Evolutionary conservation across 1,140 invertebrate species (phyloP), one percentile per base, ranked within the genome.

Genomic region (Aethina tumida): DNA sequence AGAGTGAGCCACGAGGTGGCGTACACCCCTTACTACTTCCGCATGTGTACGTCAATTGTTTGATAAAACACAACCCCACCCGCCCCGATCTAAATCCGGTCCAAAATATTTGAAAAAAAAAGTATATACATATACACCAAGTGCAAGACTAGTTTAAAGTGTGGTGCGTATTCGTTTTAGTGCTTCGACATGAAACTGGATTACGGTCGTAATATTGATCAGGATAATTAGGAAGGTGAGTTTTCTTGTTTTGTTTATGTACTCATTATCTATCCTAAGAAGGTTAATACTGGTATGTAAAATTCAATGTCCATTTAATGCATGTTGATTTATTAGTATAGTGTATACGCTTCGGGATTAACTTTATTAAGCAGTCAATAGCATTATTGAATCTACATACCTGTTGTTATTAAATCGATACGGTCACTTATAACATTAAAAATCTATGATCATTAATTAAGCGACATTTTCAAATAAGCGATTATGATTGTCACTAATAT

Each of bases 1-100:
- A n/a, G 8, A 36, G 22, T 39, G 7, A 8, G 16, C 39, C 39
- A 34, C 39, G 4, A 46, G 43, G 36, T 39, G 43, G 39, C 43
- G 34, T 29, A 22, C 8, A 32, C 1, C 9, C 8, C 25, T 12
- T 22, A 18, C 35, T 26, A 20, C 27, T 46, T 46, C 43, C 43
- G 34, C 39, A 31, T 41, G 39, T 20, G 19, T 13, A 14, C 33
- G 39, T 38, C 37, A 46, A 46, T 40, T 39, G 17, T 45, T 32
- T 28, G 18, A 41, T 13, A 34, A 47, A 47, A 47, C 29, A 31
- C 38, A 40, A 47, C 44, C 44, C 44, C 44, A 34, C 44, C 44
- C 44, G 44, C 37, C 19, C 33, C n/a, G 24, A 21, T 35, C 21
- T 29, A 13, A 39, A 9, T 17, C 15, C 21, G 16, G 24, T 13